These are phyloP conservation scores for Salarias fasciatus DNA, from an alignment of 2,797 vertebrate genomes.

Conservation along the genomic window DNA sequence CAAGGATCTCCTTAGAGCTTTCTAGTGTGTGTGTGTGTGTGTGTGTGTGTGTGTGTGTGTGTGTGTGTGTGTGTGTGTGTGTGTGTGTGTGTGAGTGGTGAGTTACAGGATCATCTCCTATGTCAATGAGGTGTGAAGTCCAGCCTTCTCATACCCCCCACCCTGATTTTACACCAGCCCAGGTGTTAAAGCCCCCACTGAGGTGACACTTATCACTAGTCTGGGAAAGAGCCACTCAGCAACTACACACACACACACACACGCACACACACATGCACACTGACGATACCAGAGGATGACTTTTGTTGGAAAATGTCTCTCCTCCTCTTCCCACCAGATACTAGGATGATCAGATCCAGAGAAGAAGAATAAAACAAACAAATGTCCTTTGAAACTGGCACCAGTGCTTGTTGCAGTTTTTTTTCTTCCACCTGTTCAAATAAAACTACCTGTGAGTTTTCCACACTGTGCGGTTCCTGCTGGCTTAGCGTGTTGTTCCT, in stretches of 20 bases:
- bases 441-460: conserved; percentile 6
- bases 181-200: conserved; percentile 81
- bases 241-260: conserved; percentile 45
- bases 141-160: conserved; percentile 58
- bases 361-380: conserved; percentile 37
- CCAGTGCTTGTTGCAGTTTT: conserved; percentile 10
- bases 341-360: conserved; percentile 59
- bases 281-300: conserved; percentile 37
- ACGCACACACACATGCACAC: conserved; percentile 33
- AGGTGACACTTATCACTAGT: conserved; percentile 79
- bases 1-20: no score
- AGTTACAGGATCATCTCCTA: conserved; percentile 77
- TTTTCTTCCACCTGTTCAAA: not conserved
- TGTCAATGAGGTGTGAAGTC: conserved; percentile 74
- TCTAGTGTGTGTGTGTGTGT: not conserved
- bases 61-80: conserved; percentile 7
- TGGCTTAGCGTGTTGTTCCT: conserved; percentile 4
- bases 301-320: conserved; percentile 56
- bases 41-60: conserved; percentile 3
- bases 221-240: conserved; percentile 69
- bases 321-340: conserved; percentile 50
- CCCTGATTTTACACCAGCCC: conserved; percentile 61
- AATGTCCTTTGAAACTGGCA: not conserved
- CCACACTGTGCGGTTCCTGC: not conserved
- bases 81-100: conserved; percentile 54